A percentile compares a stretch with the other conserved stretches of the same genome.
phyloP scores from a whole-genome alignment of 2,888 invertebrate species.

The Hydrotaea diabolus region DNA sequence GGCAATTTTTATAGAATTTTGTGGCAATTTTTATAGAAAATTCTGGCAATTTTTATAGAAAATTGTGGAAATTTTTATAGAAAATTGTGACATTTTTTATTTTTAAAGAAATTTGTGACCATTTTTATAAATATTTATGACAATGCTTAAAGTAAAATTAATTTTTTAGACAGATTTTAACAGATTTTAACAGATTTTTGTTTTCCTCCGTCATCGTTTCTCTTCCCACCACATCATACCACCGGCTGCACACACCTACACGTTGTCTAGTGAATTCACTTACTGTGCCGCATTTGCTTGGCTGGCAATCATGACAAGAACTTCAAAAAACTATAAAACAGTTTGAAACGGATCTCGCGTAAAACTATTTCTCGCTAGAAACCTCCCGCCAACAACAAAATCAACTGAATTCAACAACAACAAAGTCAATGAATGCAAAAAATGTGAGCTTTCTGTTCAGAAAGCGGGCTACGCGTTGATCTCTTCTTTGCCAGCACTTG shows the following conservation, averaged over 20 bases:
- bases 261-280: neutral
- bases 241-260: neutral
- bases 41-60: too few species aligned
- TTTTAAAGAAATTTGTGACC: too few species aligned
- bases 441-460: conserved; percentile 55
- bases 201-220: neutral
- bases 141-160: too few species aligned
- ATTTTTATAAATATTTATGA: too few species aligned
- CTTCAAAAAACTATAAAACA: conserved; percentile 50
- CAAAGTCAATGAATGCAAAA: conserved; percentile 44
- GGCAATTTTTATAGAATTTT: too few species aligned
- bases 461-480: conserved; percentile 19
- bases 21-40: too few species aligned
- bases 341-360: conserved; percentile 62
- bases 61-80: too few species aligned
- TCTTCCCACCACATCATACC: neutral
- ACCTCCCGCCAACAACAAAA: conserved; percentile 29
- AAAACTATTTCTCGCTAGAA: conserved; percentile 38
- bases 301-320: conserved; percentile 29
- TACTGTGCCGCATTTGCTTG: neutral
- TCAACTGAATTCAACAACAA: conserved; percentile 38
- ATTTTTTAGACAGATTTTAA: too few species aligned
- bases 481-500: neutral
- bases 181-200: too few species aligned
- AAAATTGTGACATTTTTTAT: too few species aligned